Conservation (phyloP, 1,140 invertebrate species). For the Chymomyza costata region DNA sequence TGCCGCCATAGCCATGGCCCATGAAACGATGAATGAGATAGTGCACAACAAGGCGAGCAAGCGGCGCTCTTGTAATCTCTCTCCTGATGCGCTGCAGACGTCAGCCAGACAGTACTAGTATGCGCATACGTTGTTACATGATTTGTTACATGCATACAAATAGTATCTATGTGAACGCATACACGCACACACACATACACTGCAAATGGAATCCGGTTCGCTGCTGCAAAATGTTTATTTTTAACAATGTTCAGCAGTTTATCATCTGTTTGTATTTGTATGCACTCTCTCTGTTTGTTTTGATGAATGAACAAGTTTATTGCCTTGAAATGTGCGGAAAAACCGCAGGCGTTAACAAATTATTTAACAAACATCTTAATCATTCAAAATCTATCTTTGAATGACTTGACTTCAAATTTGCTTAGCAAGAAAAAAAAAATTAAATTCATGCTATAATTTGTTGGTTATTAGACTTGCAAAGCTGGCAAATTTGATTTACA, state of each 20-base stretch:
- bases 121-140: conserved; percentile 60
- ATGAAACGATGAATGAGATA: conserved; percentile 55
- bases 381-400: too few species aligned
- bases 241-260: conserved; percentile 62
- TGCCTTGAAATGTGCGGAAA: conserved; percentile 51
- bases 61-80: too few species aligned
- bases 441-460: too few species aligned
- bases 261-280: conserved; percentile 50
- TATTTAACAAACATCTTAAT: too few species aligned
- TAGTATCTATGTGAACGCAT: too few species aligned
- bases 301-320: conserved; percentile 50
- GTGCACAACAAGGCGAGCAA: too few species aligned
- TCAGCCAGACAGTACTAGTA: too few species aligned
- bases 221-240: conserved; percentile 56
- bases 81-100: conserved; percentile 40
- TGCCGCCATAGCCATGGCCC: conserved; percentile 7
- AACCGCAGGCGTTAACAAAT: too few species aligned
- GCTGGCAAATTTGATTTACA: too few species aligned
- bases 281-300: conserved; percentile 23
- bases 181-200: conserved; percentile 17
- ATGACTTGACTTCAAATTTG: too few species aligned
- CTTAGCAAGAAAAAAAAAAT: too few species aligned
- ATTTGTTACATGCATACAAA: conserved; percentile 71
- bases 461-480: too few species aligned
- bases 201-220: conserved; percentile 63